Conservation (phyloP, 2,888 invertebrate genomes). For the Tethea ocularis region DNA sequence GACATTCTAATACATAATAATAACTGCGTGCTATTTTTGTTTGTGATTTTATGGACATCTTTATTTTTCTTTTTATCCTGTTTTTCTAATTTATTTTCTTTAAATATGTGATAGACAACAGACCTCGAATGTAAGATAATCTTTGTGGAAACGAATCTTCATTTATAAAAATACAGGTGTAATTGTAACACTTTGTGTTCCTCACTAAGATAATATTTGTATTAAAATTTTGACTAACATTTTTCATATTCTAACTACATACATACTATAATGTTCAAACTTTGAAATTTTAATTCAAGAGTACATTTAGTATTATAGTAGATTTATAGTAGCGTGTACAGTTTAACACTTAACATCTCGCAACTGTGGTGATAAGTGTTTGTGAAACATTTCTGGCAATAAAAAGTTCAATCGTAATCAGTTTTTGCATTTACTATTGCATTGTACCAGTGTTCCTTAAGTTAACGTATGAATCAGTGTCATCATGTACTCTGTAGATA, state of each 20-base stretch:
- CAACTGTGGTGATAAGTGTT: conserved; percentile 69
- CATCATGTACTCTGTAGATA: no score
- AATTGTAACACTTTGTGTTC: conserved; percentile 62
- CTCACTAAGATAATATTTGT: conserved; percentile 47
- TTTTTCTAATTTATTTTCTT: conserved; percentile 80
- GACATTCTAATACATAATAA: conserved; percentile 70
- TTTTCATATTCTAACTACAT: conserved; percentile 56
- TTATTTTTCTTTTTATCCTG: conserved; percentile 69
- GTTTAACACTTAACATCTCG: conserved; percentile 66
- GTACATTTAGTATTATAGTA: conserved; percentile 78
- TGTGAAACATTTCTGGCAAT: conserved; percentile 82
- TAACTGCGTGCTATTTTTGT: conserved; percentile 69
- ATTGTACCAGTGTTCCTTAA: no score
- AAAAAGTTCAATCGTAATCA: conserved; percentile 75
- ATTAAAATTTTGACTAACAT: conserved; percentile 69
- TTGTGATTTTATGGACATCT: conserved; percentile 70
- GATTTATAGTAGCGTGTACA: conserved; percentile 75
- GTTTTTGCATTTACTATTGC: conserved; percentile 37
- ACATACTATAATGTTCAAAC: conserved; percentile 54
- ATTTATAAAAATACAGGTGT: conserved; percentile 51
- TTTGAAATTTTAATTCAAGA: conserved; percentile 63
- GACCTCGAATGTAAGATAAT: conserved; percentile 76
- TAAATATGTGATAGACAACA: conserved; percentile 74
- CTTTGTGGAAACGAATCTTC: conserved; percentile 69
- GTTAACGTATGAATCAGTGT: no score